phyloP scores from a whole-genome alignment of 2,888 invertebrate genomes.

The Sialis fuliginosa region DNA sequence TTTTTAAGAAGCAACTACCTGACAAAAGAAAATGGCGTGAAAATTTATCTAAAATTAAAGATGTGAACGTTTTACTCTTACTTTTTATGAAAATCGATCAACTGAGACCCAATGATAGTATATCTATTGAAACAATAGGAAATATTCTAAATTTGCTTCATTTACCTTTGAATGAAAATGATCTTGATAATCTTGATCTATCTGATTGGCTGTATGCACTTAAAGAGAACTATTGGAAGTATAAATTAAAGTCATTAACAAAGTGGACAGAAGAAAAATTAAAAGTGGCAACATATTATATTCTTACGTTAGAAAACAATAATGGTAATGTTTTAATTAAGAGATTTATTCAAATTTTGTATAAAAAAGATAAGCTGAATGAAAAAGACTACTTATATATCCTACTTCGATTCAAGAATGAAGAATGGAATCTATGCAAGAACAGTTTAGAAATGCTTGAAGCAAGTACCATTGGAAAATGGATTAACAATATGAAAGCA shows the following conservation, averaged over 20 bases:
- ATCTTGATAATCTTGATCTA: constrained; percentile 7
- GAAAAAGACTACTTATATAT: constrained; percentile 2
- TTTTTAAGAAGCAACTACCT: constrained; percentile 9
- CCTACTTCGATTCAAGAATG: constrained; percentile 7
- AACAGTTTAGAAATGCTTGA: constrained; percentile 6
- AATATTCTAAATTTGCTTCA: constrained; percentile 9
- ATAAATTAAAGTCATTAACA: constrained; percentile 7
- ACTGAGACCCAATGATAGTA: not conserved
- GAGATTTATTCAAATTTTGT: constrained; percentile 7
- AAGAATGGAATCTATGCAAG: constrained; percentile 8
- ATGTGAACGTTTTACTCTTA: constrained; percentile 11
- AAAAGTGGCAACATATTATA: constrained; percentile 8
- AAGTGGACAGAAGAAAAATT: constrained; percentile 8
- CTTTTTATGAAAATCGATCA: constrained; percentile 9
- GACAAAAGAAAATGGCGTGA: constrained; percentile 10
- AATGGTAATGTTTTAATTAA: constrained; percentile 4
- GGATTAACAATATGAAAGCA: constrained; percentile 1
- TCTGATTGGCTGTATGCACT: constrained; percentile 12
- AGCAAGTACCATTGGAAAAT: constrained; percentile 2
- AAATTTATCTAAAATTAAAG: constrained; percentile 9
- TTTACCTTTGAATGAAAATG: constrained; percentile 8
- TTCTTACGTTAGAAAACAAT: constrained; percentile 9
- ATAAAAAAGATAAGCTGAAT: constrained; percentile 4
- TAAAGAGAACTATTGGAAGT: constrained; percentile 10
- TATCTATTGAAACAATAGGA: constrained; percentile 8